A percentile compares a stretch with the other conserved stretches of the same genome.
These are phyloP conservation scores for Centroberyx gerrardi DNA, from an alignment of 2,797 vertebrate genomes.

Conservation along the genomic window DNA sequence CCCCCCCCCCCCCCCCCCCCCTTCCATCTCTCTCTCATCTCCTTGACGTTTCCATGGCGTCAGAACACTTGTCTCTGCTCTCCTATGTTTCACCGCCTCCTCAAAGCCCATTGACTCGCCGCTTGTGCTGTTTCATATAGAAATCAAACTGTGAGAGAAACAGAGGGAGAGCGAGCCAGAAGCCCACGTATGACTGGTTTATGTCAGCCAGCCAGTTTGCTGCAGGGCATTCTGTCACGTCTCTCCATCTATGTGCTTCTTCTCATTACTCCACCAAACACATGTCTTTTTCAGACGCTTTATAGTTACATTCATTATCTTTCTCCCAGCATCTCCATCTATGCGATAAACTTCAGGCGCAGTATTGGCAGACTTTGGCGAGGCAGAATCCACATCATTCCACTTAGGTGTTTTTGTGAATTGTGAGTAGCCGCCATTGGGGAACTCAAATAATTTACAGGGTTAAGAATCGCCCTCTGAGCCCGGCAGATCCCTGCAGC, in stretches of 20 bases:
- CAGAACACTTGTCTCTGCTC: slow-evolving; percentile 15
- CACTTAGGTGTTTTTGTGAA: slow-evolving; percentile 18
- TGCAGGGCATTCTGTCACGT: slow-evolving; percentile 13
- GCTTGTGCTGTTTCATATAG: slow-evolving; percentile 39
- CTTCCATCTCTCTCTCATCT: background rate
- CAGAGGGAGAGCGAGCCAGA: slow-evolving; percentile 9
- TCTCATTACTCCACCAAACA: slow-evolving; percentile 6
- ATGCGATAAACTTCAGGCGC: background rate
- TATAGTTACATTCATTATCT: slow-evolving; percentile 24
- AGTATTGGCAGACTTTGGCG: background rate
- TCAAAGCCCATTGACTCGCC: slow-evolving; percentile 41
- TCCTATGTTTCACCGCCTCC: slow-evolving; percentile 14
- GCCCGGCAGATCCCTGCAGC: slow-evolving; percentile 27
- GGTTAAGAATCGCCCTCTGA: slow-evolving; percentile 44
- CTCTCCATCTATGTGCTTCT: background rate
- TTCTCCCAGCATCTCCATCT: slow-evolving; percentile 27
- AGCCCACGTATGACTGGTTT: slow-evolving; percentile 15
- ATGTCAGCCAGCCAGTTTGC: slow-evolving; percentile 26
- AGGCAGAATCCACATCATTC: slow-evolving; percentile 24
- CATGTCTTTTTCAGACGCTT: background rate
- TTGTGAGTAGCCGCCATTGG: slow-evolving; percentile 8
- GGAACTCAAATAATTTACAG: slow-evolving; percentile 35
- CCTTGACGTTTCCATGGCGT: slow-evolving; percentile 19
- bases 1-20: background rate
- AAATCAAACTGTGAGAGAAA: slow-evolving; percentile 43